A percentile compares a stretch with the other conserved stretches of the same genome.
These are phyloP conservation scores for Papilio helenus DNA, from an alignment of 1,140 invertebrate species.

Conservation along the genomic window DNA sequence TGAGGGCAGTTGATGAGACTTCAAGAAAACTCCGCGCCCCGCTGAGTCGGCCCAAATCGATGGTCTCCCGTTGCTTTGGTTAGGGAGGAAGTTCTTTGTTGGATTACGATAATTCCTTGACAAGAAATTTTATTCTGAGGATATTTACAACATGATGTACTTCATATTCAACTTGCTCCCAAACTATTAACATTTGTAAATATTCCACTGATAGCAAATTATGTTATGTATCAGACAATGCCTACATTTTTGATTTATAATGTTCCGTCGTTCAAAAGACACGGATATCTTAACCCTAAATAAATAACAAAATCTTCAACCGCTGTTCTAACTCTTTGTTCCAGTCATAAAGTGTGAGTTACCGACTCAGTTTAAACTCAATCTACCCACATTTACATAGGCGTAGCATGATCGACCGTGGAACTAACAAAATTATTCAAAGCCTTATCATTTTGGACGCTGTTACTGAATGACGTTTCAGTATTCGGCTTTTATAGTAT, in stretches of 20 bases:
- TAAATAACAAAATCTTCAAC: neutral
- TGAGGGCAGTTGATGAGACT: slow-evolving; percentile 32
- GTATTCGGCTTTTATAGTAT: too few relatives aligned
- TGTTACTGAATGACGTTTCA: too few relatives aligned
- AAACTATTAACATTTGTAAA: too few relatives aligned
- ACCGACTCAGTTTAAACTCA: slow-evolving; percentile 47
- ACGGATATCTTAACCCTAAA: neutral
- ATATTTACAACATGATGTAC: neutral
- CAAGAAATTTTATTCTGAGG: neutral
- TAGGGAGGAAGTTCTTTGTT: slow-evolving; percentile 9
- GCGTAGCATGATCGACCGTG: slow-evolving; percentile 51
- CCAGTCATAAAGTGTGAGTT: neutral
- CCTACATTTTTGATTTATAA: neutral
- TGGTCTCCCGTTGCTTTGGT: neutral
- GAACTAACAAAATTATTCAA: slow-evolving; percentile 64
- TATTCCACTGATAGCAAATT: too few relatives aligned
- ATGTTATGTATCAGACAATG: too few relatives aligned
- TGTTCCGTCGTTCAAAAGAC: neutral
- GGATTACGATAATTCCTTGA: slow-evolving; percentile 17
- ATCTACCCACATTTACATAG: slow-evolving; percentile 59
- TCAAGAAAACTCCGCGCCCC: slow-evolving; percentile 29
- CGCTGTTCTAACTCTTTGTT: neutral
- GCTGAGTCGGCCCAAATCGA: slow-evolving; percentile 29
- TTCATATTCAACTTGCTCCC: too few relatives aligned
- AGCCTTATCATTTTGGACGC: too few relatives aligned